Evolutionary conservation across 2,888 invertebrate genomes (phyloP), one percentile per base, ranked within the genome.

Genomic region (Volucella inflata): DNA sequence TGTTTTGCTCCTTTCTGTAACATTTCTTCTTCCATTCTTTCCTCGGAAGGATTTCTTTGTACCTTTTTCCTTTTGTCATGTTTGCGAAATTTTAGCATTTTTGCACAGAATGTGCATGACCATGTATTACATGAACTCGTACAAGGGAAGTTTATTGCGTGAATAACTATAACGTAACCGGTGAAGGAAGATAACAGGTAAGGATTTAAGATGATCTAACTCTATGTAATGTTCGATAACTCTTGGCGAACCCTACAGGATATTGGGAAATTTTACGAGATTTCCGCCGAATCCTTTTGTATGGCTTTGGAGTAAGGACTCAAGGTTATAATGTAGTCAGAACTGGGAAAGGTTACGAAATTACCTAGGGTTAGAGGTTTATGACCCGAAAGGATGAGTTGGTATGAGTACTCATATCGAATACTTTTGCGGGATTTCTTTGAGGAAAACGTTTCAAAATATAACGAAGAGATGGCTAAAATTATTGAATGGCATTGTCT

Each of bases 211-310:
- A 71, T 84, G 53, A 84, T 75, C 84, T 84, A 84, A 84, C 84
- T 84, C 84, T 68, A 84, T 76, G 84, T 71, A 79, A 79, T 71
- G 65, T 84, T 75, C 70, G 70, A 84, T 76, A 84, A 84, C 79
- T 79, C 67, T 55, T 30, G 51, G 9, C n/a, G n/a, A n/a, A n/a
- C n/a, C n/a, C n/a, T n/a, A n/a, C n/a, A 70, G 62, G 70, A 57
- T 42, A 57, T 70, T 81, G 51, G 77, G 55, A 40, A 59, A 53
- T 79, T 80, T 84, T 84, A 84, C 71, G 75, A 80, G 75, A 30
- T 6, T 84, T 84, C 70, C 70, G 46, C 55, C 64, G 74, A 84
- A 84, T 51, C 38, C 64, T 40, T 75, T 70, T 71, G 62, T 82
- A 50, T n/a, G 48, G 40, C 16, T 59, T 50, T 30, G 30, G 42